phyloP scores from a whole-genome alignment of 1,140 invertebrate species.

The Zaprionus africanus region DNA sequence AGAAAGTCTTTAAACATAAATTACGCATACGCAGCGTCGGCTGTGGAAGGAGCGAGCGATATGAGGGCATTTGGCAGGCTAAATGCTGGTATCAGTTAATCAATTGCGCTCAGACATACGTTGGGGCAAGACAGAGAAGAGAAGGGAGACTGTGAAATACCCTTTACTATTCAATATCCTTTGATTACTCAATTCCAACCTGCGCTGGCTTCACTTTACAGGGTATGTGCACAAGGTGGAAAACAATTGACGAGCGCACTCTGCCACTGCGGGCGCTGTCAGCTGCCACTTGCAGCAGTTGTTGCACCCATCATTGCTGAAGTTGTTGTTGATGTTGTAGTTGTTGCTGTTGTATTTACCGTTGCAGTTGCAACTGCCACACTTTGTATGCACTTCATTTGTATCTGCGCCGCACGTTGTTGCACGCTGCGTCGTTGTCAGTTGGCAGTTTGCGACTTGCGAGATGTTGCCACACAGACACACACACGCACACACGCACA shows the following conservation, averaged over 20 bases:
- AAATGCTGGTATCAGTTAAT: conserved; percentile 15
- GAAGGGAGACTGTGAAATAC: no score
- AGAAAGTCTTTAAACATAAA: conserved; percentile 19
- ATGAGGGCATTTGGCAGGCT: neutral
- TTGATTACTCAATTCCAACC: neutral
- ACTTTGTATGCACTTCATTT: conserved; percentile 41
- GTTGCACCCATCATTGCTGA: neutral
- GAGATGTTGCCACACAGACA: conserved; percentile 3
- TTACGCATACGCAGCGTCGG: conserved; percentile 28
- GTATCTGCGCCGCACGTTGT: conserved; percentile 25
- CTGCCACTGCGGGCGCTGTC: conserved; percentile 17
- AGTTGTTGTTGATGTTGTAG: neutral
- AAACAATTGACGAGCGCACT: conserved; percentile 23
- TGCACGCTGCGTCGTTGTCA: conserved; percentile 25
- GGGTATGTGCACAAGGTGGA: neutral
- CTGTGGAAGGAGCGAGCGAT: neutral
- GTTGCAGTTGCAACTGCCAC: conserved; percentile 35
- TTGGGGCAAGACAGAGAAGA: neutral
- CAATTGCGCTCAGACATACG: conserved; percentile 15
- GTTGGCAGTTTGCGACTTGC: conserved; percentile 18
- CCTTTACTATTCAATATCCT: no score
- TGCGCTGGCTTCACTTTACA: neutral
- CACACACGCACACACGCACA: neutral
- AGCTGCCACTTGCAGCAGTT: conserved; percentile 11
- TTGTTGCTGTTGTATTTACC: neutral